Conservation (phyloP, 2,113 vertebrate genomes). For the Thalassarche chlororhynchos region DNA sequence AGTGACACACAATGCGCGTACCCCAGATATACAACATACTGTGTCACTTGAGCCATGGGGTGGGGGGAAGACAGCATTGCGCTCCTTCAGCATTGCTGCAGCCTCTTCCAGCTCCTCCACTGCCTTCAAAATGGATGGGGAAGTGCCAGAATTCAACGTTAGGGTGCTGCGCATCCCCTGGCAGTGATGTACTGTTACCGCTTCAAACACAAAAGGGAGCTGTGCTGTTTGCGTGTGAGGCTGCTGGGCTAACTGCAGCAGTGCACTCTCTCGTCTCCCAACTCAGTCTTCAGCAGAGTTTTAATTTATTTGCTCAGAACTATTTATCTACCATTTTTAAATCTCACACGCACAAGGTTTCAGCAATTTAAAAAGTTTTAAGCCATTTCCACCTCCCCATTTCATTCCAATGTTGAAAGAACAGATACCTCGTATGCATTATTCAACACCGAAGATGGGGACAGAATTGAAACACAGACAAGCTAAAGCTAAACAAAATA, state of each 20-base stretch:
- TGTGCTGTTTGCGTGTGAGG: not conserved
- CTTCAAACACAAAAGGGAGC: not conserved
- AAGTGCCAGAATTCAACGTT: not conserved
- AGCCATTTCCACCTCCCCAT: not conserved
- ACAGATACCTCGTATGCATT: not conserved
- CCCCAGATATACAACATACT: rapidly evolving
- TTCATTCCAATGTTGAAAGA: not conserved
- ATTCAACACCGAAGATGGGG: not conserved
- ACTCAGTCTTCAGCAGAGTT: not conserved
- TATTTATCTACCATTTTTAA: not conserved
- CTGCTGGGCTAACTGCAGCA: not conserved
- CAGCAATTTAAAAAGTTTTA: not conserved
- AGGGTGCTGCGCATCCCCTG: not conserved
- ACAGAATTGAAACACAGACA: not conserved
- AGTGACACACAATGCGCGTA: rapidly evolving
- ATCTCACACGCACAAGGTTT: not conserved
- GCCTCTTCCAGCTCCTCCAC: not conserved
- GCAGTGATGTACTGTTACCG: rapidly evolving
- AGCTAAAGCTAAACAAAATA: not conserved
- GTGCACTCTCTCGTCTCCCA: not conserved
- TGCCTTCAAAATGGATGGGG: not conserved
- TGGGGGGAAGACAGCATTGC: not conserved
- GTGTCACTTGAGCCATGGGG: rapidly evolving
- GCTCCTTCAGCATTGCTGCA: not conserved
- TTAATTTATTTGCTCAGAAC: not conserved